Evolutionary conservation across 2,113 vertebrate genomes (phyloP), one percentile per base, ranked within the genome.

Genomic region (Syrmaticus mikado): DNA sequence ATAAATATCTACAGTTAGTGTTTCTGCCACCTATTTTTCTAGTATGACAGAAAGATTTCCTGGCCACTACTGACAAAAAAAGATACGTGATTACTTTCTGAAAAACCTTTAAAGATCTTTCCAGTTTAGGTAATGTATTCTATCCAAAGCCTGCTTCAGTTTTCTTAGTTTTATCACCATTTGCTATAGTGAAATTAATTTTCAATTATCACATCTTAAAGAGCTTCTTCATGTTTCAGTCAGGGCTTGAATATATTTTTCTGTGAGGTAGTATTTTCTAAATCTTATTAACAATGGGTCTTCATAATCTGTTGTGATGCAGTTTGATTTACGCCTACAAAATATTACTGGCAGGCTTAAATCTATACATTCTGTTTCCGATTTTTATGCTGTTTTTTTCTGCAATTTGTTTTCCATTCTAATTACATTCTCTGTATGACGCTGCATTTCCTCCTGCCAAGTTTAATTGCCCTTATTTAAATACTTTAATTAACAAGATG

Each of bases 401-500:
- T 93, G 38, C 95, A 91, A 95, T 95, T 97, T 86, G 34, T 87
- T 94, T 97, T 92, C 73, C 77, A 10, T 92, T 95, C 86, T 50
- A 94, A 16, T 96, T 97, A 87, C 73, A 80, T 77, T 95, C 76
- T 95, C 83, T 92, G 36, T 94, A 60, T 87, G 86, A 78, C 82
- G 52, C 8, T 24, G 43, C 45, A 75, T 96, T 93, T 95, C 82
- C 87, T 94, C 94, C 94, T 52, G 72, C 92, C 84, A 91, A 68
- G 73, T 95, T 95, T 96, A 97, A 96, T 95, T 93, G 83, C 80
- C 92, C 93, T 95, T 94, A 83, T 91, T 97, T 97, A 95, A 97
- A 95, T 89, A 88, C 45, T 83, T 96, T 95, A 95, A 97, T 97
- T 94, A 96, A 93, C 72, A 85, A 38, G 89, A 82, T 85, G 82